phyloP scores from a whole-genome alignment of 2,888 invertebrate species.

The Aporophyla nigra region DNA sequence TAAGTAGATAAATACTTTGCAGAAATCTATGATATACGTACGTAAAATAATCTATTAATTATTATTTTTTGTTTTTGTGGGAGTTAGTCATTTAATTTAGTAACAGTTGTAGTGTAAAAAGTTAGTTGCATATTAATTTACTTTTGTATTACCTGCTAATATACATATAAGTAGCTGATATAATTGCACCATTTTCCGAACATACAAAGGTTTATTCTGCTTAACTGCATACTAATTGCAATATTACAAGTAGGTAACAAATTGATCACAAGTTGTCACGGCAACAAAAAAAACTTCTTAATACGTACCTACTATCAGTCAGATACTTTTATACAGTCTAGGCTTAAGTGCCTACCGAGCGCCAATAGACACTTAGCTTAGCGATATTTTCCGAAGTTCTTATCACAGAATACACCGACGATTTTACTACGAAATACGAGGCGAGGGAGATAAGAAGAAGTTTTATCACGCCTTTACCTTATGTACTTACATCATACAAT shows the following conservation, averaged over 20 bases:
- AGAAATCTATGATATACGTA: neutral
- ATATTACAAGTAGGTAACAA: no score
- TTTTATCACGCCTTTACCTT: conserved; percentile 52
- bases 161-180: neutral
- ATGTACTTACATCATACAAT: conserved; percentile 44
- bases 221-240: neutral
- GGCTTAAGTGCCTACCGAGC: neutral
- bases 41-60: neutral
- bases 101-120: neutral
- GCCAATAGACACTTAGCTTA: conserved; percentile 4
- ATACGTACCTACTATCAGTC: neutral
- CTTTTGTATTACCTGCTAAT: neutral
- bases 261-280: neutral
- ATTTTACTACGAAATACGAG: conserved; percentile 45
- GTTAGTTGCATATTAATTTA: neutral
- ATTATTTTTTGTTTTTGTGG: neutral
- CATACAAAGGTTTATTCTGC: neutral
- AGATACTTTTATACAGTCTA: no score
- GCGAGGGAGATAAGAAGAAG: conserved; percentile 41
- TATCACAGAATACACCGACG: conserved; percentile 8
- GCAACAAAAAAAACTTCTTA: neutral
- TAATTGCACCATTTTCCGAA: neutral
- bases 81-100: neutral
- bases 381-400: conserved; percentile 20
- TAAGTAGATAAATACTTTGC: neutral